Conservation (phyloP, 2,888 invertebrate species). For the Erynnis tages region DNA sequence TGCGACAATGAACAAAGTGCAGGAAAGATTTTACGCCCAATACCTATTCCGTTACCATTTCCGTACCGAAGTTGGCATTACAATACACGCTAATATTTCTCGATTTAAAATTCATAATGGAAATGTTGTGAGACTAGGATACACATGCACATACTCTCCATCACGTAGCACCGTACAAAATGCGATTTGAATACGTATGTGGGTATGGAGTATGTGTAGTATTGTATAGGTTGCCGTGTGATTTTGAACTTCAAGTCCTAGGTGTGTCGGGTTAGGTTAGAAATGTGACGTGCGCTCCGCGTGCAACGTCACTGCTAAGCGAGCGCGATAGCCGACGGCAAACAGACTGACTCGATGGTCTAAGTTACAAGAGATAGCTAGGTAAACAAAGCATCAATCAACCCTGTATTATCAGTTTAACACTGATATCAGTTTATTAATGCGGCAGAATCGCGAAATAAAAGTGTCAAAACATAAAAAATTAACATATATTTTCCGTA, state of each 20-base stretch:
- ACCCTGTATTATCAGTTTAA: no score
- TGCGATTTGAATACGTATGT: constrained; percentile 30
- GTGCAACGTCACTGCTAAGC: constrained; percentile 63
- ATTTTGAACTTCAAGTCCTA: constrained; percentile 34
- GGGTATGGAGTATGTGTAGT: no score
- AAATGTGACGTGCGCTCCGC: constrained; percentile 36
- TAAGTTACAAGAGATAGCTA: constrained; percentile 38
- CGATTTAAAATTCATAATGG: constrained; percentile 29
- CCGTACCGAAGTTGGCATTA: constrained; percentile 7
- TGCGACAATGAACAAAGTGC: constrained; percentile 1
- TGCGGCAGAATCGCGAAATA: no score
- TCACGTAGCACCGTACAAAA: constrained; percentile 26
- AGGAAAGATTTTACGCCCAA: constrained; percentile 11
- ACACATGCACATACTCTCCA: constrained; percentile 29
- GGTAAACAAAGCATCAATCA: constrained; percentile 15
- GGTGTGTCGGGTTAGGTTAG: constrained; percentile 42
- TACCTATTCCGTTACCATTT: constrained; percentile 4
- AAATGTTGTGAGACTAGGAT: constrained; percentile 23
- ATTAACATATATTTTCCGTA: no score
- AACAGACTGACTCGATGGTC: constrained; percentile 42
- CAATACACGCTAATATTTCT: constrained; percentile 21
- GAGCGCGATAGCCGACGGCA: constrained; percentile 51
- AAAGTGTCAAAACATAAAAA: no score
- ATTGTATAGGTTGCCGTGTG: constrained; percentile 25
- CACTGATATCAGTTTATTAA: no score